Conservation (phyloP, 1,140 invertebrate genomes). For the Pemphigus obesinymphae region DNA sequence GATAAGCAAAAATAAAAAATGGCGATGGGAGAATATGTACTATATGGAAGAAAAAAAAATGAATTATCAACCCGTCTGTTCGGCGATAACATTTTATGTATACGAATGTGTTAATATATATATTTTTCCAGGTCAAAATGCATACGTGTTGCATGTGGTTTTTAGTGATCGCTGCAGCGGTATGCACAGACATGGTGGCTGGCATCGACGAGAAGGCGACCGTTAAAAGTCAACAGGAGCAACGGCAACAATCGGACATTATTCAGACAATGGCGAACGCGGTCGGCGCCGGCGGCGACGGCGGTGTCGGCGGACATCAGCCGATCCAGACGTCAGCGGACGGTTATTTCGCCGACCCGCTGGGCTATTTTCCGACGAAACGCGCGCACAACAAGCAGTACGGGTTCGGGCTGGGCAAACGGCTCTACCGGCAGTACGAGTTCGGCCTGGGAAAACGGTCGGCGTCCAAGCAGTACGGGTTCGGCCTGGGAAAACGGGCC, state of each 20-base stretch:
- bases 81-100: no score
- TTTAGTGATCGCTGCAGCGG: background rate
- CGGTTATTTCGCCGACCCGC: background rate
- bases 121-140: slow-evolving; percentile 9
- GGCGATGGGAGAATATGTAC: no score
- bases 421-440: slow-evolving; percentile 35
- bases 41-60: no score
- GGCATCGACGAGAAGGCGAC: background rate
- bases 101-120: no score
- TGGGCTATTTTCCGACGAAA: background rate
- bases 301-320: background rate
- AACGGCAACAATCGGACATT: slow-evolving; percentile 8
- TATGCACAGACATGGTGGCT: background rate
- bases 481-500: slow-evolving; percentile 56
- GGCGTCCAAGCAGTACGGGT: slow-evolving; percentile 54
- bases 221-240: background rate
- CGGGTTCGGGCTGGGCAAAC: slow-evolving; percentile 45
- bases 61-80: no score
- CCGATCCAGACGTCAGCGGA: background rate
- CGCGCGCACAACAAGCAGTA: slow-evolving; percentile 47
- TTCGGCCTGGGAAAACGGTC: slow-evolving; percentile 46
- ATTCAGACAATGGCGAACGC: background rate
- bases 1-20: no score
- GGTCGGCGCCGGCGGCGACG: background rate
- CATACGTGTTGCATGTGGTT: background rate